Conservation (phyloP, 2,888 invertebrate genomes). For the Apotomis turbidana region DNA sequence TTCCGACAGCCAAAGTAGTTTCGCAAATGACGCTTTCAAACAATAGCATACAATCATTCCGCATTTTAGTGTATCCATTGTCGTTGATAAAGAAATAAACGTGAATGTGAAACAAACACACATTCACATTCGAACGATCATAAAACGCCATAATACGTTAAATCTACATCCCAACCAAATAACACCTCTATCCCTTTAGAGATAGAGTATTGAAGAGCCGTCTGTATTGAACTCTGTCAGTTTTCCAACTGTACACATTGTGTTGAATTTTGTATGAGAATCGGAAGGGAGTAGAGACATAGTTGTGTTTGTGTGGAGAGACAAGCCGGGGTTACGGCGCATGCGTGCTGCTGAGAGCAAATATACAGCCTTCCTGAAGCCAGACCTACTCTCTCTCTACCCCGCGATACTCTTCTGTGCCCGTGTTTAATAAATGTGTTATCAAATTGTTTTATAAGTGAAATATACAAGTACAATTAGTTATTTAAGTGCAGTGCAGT, state of each 20-base stretch:
- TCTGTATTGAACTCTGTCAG: constrained; percentile 7
- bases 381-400: constrained; percentile 26
- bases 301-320: constrained; percentile 11
- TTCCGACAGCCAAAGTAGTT: background rate
- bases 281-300: constrained; percentile 22
- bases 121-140: constrained; percentile 3
- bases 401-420: constrained; percentile 5
- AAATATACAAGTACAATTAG: constrained; percentile 32
- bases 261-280: constrained; percentile 26
- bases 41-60: background rate
- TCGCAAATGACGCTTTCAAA: background rate
- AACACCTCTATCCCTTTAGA: constrained; percentile 2
- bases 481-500: constrained; percentile 29
- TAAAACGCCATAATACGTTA: background rate
- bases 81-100: background rate
- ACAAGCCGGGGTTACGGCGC: constrained; percentile 37
- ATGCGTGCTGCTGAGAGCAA: constrained; percentile 24
- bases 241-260: constrained; percentile 25
- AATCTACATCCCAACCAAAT: background rate
- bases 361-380: constrained; percentile 17
- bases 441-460: constrained; percentile 36
- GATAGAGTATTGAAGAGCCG: constrained; percentile 8
- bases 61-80: constrained; percentile 4
- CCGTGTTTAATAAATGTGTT: constrained; percentile 25
- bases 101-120: constrained; percentile 1